Conservation (phyloP, 2,888 invertebrate genomes). For the Tolmerus cingulatus region DNA sequence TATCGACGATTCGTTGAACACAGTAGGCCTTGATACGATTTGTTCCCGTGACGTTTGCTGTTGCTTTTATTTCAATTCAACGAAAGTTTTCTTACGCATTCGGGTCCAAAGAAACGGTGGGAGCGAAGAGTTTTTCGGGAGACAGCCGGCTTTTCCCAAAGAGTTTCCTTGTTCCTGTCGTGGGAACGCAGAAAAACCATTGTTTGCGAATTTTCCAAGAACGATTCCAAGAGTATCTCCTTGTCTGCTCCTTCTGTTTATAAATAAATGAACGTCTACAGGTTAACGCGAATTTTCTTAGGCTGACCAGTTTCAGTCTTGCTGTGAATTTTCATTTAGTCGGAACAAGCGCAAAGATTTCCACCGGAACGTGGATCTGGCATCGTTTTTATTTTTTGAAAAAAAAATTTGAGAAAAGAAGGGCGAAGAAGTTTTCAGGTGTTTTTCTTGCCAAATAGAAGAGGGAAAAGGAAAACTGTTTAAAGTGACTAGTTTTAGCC, state of each 20-base stretch:
- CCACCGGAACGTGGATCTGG: neutral
- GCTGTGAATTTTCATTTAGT: constrained; percentile 11
- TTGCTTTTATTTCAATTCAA: neutral
- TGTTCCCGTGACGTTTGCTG: neutral
- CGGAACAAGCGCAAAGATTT: constrained; percentile 18
- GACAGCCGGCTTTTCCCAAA: neutral
- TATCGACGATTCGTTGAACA: neutral
- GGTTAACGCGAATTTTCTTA: constrained; percentile 13
- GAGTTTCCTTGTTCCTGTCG: neutral
- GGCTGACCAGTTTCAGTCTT: constrained; percentile 6
- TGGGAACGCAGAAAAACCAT: neutral
- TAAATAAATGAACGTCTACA: constrained; percentile 17
- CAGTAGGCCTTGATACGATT: neutral
- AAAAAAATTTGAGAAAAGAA: neutral
- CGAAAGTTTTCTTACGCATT: neutral
- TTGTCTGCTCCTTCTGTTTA: constrained; percentile 13
- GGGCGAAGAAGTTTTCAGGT: neutral
- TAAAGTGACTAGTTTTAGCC: neutral
- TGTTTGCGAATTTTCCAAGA: constrained; percentile 28
- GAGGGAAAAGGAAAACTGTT: neutral
- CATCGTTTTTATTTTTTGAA: neutral
- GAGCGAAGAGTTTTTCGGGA: neutral
- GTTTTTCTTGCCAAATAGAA: neutral
- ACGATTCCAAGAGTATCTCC: neutral
- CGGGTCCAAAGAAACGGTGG: neutral